Evolutionary conservation across 64 coral and sea anemone species (phyloP), one percentile per base, ranked within the genome.

Genomic region (Pocillopora damicornis): DNA sequence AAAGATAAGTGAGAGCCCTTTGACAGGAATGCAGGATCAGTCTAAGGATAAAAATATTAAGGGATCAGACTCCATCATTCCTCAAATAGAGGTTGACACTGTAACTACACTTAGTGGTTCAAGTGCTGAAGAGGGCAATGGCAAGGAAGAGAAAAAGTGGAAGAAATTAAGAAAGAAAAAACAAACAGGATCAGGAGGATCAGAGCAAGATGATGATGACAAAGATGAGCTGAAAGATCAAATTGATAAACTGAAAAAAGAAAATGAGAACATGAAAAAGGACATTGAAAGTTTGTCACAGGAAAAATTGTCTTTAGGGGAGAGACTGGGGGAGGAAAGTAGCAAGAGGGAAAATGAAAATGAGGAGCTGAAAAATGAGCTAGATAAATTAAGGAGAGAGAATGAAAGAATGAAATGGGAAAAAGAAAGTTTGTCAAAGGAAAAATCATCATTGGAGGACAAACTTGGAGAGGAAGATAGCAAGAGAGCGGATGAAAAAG

Each of bases 81-180:
- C 64, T 58, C 69, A 73, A 73, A 85, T 17, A 72, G 66, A 85
- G 57, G 51, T 65, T 72, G 62, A 56, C 7, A 17, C 9, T 25
- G 57, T 65, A 10, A 72, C 35, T 38, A 72, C 64, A 17, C 20
- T 15, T 9, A 85, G 81, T 42, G 36, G 58, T 18, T 85, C 65
- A 13, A 85, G 45, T 57, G 71, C 81, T 68, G 64, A 73, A 15
- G 81, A 85, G 20, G 20, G 26, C 58, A 72, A 63, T n/a, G 18
- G 37, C 2, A 58, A 3, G 16, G 38, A 59, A 72, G 81, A 85
- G 38, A 56, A 20, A 51, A 83, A 23, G 64, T 57, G 68, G 68
- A 83, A 71, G 81, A 83, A 71, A 57, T 45, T 68, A 64, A 85
- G 9, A 57, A 73, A 72, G 38, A 72, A 58, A 13, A 85, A 63